These are phyloP conservation scores for Neoniphon sammara DNA, from an alignment of 2,797 vertebrate genomes.

Conservation along the genomic window DNA sequence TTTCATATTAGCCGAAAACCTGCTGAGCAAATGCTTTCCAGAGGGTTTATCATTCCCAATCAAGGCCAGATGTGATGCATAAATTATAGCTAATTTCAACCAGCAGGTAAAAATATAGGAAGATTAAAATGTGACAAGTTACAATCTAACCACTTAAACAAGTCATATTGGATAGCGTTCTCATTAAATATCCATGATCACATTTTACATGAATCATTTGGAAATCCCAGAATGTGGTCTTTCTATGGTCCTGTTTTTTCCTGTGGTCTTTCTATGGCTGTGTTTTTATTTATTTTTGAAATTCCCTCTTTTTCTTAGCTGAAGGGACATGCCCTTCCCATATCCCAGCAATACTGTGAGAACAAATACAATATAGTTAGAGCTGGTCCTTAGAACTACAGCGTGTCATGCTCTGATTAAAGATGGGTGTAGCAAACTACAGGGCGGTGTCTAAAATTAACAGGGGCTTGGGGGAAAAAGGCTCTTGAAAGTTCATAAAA, in stretches of 20 bases:
- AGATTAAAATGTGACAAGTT: neutral
- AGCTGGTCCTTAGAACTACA: neutral
- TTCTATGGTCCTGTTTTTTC: no score
- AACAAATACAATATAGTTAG: neutral
- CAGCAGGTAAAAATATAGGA: neutral
- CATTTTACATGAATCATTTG: neutral
- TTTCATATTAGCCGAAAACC: conserved; percentile 8
- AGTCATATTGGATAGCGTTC: no score
- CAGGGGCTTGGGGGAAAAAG: no score
- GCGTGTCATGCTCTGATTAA: neutral
- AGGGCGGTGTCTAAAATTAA: neutral
- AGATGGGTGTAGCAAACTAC: neutral
- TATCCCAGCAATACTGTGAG: neutral
- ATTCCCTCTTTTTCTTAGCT: neutral
- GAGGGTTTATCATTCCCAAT: neutral
- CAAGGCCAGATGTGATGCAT: neutral
- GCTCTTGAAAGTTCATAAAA: no score
- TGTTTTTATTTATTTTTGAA: no score
- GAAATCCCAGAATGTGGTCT: no score
- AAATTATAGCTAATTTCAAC: neutral
- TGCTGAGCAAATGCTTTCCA: conserved; percentile 4
- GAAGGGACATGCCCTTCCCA: neutral
- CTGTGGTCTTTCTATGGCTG: no score
- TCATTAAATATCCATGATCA: neutral
- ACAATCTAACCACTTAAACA: no score